These are phyloP conservation scores for Sorex araneus DNA, from an alignment of 2,113 vertebrate species.

Conservation along the genomic window DNA sequence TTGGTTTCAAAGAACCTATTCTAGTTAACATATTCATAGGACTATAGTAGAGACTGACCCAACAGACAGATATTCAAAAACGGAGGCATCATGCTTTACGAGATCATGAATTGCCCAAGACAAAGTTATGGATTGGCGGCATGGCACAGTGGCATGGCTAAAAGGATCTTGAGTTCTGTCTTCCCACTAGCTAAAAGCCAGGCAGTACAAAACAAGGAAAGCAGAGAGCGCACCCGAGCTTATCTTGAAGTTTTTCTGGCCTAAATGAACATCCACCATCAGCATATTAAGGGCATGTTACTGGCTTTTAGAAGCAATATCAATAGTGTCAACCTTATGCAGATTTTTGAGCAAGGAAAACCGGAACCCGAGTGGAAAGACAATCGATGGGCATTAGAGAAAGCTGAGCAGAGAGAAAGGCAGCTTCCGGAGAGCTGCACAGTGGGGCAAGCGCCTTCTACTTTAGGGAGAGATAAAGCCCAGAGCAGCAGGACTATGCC, in stretches of 20 bases:
- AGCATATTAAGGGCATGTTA: not conserved
- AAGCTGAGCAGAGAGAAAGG: not conserved
- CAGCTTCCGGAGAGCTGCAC: not conserved
- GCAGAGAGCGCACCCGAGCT: not conserved
- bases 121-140: not conserved
- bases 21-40: not conserved
- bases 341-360: slow-evolving; percentile 44
- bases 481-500: not conserved
- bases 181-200: not conserved
- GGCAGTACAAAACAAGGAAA: not conserved
- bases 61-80: not conserved
- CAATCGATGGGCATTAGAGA: not conserved
- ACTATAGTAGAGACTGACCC: not conserved
- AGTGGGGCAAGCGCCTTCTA: not conserved
- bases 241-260: not conserved
- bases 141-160: not conserved
- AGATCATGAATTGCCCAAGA: not conserved
- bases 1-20: not conserved
- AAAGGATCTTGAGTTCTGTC: not conserved
- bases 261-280: not conserved
- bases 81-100: not conserved
- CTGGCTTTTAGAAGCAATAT: not conserved
- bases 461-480: not conserved
- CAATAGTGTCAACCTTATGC: not conserved
- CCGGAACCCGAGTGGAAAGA: not conserved